Evolutionary conservation across 1,140 invertebrate species (phyloP), one percentile per base, ranked within the genome.

Genomic region (Geopemphigus sp.): DNA sequence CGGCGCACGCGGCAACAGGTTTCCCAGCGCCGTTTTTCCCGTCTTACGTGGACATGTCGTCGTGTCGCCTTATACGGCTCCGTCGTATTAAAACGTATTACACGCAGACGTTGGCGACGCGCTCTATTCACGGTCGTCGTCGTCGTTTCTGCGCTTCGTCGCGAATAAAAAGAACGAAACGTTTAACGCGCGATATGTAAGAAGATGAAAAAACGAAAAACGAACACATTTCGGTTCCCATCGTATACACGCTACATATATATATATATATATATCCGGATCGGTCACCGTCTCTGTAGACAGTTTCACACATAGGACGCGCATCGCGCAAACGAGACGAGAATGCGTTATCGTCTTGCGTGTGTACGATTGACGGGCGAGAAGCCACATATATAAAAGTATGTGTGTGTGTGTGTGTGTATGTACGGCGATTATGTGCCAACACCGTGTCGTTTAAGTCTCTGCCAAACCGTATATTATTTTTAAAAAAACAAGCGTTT

Each of bases 361-460:
- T 76, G 56, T 59, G 57, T 50, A 17, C 63, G 74, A 78, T 78
- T 63, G 56, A 78, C 63, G 56, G n/a, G 74, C 63, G 57, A 78
- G 74, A 78, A 78, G 57, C 74, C n/a, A 26, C 68, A 14, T 15
- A 10, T 0, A 17, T 63, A 59, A 3, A 26, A 5, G 10, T 11
- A 17, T 68, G 22, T 29, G 1, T n/a, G 12, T 6, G 17, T 50
- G 17, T 17, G 15, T 50, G n/a, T 19, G 17, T 17, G 15, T 50
- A 12, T 19, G 5, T 24, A 39, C 32, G 22, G 24, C 24, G 68
- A 54, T 63, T 14, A 72, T 29, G 74, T 78, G 74, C 74, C 74
- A 78, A 78, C 63, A 78, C 74, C 22, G 14, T 14, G 22, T 57
- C 74, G 74, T 78, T 78, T 22, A 78, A 78, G 74, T 78, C 74